phyloP scores from a whole-genome alignment of 2,113 vertebrate genomes.

The Cettia cetti region DNA sequence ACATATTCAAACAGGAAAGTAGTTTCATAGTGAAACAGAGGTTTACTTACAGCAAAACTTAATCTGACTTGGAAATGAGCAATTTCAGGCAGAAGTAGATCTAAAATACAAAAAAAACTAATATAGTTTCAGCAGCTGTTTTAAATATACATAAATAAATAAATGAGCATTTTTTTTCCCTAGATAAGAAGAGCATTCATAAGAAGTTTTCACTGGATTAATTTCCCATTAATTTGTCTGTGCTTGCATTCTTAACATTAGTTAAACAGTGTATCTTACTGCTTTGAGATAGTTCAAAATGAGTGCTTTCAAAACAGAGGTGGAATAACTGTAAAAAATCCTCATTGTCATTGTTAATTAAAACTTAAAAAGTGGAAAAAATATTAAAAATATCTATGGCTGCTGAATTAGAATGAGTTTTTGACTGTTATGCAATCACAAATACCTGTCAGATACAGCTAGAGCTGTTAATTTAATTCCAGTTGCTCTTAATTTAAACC shows the following conservation, averaged over 20 bases:
- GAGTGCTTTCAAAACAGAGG: background rate
- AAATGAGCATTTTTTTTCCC: background rate
- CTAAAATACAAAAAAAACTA: background rate
- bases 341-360: background rate
- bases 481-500: background rate
- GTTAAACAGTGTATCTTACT: background rate
- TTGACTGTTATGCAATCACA: background rate
- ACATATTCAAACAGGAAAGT: background rate
- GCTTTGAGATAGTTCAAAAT: slow-evolving; percentile 15
- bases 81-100: background rate
- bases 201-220: background rate
- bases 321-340: background rate
- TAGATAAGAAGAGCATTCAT: background rate
- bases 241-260: background rate
- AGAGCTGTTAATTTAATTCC: background rate
- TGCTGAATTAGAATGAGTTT: background rate
- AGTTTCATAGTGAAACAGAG: background rate
- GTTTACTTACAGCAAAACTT: background rate
- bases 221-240: background rate
- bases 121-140: background rate
- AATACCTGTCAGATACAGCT: background rate
- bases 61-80: background rate
- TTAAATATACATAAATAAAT: background rate
- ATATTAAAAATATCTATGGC: background rate
- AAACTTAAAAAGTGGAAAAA: slow-evolving; percentile 29